Percentiles rank a stretch among this genome's conserved stretches.
phyloP scores from a whole-genome alignment of 1,140 invertebrate genomes.

The Artemia franciscana region DNA sequence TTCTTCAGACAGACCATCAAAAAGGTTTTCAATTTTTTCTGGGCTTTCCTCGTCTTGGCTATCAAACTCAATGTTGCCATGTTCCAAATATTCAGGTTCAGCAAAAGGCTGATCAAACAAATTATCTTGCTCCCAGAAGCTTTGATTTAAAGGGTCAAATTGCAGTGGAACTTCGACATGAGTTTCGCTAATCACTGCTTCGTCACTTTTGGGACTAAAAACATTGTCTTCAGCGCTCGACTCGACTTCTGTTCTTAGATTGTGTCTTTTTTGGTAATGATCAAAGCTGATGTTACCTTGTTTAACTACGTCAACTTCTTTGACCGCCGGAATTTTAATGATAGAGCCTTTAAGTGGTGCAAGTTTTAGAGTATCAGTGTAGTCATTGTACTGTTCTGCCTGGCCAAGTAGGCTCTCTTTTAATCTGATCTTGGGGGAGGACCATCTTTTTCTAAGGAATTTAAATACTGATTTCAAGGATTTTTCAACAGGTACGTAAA shows the following conservation, averaged over 20 bases:
- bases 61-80: background rate
- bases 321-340: background rate
- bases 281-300: background rate
- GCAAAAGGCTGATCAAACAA: too few relatives aligned
- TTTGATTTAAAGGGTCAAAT: too few relatives aligned
- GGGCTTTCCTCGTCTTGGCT: background rate
- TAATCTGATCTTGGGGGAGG: background rate
- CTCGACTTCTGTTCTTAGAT: too few relatives aligned
- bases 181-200: background rate
- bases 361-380: background rate
- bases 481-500: background rate
- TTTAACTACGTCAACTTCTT: background rate
- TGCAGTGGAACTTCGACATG: background rate
- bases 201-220: background rate
- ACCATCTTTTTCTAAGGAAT: background rate
- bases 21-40: background rate
- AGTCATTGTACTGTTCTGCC: background rate
- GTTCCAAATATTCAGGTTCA: too few relatives aligned
- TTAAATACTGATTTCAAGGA: background rate
- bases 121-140: too few relatives aligned
- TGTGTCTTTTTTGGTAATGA: background rate
- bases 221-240: too few relatives aligned
- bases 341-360: background rate
- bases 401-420: background rate
- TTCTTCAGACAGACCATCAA: background rate